Conservation (phyloP, 2,888 invertebrate genomes). For the Polydrusus tereticollis region DNA sequence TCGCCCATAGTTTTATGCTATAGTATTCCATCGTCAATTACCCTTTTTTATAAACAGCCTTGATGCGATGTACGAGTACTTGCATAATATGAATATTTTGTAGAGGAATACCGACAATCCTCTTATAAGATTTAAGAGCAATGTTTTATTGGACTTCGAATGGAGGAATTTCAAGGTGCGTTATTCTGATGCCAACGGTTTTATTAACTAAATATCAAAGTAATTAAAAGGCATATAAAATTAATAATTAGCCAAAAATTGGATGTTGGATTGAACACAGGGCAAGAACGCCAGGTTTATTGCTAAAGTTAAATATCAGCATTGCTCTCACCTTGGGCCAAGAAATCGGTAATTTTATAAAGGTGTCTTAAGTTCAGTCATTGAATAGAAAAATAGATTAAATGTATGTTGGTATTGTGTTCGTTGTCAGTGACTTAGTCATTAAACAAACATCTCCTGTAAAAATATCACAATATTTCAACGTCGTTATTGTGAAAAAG, state of each 20-base stretch:
- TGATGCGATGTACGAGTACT: constrained; percentile 32
- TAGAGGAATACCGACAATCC: constrained; percentile 28
- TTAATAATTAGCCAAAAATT: neutral
- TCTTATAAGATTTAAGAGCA: constrained; percentile 35
- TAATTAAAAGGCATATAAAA: neutral
- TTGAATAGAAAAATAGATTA: neutral
- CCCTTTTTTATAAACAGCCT: constrained; percentile 28
- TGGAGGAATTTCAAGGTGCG: constrained; percentile 29
- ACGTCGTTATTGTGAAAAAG: neutral
- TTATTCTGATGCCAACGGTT: too few relatives aligned
- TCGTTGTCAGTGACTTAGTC: constrained; percentile 5
- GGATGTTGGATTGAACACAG: neutral
- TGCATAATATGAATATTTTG: constrained; percentile 39
- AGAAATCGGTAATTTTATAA: too few relatives aligned
- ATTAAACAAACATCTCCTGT: constrained; percentile 12
- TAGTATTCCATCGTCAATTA: constrained; percentile 18
- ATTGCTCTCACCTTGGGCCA: too few relatives aligned
- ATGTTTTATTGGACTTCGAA: neutral
- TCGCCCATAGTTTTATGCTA: constrained; percentile 15
- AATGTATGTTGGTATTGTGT: neutral
- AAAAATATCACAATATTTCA: neutral
- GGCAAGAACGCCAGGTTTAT: too few relatives aligned
- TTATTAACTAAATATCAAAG: too few relatives aligned
- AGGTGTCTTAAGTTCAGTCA: too few relatives aligned
- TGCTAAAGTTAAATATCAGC: too few relatives aligned